A percentile compares a stretch with the other conserved stretches of the same genome.
Conservation (phyloP, 2,888 invertebrate genomes). For the Leucania comma region DNA sequence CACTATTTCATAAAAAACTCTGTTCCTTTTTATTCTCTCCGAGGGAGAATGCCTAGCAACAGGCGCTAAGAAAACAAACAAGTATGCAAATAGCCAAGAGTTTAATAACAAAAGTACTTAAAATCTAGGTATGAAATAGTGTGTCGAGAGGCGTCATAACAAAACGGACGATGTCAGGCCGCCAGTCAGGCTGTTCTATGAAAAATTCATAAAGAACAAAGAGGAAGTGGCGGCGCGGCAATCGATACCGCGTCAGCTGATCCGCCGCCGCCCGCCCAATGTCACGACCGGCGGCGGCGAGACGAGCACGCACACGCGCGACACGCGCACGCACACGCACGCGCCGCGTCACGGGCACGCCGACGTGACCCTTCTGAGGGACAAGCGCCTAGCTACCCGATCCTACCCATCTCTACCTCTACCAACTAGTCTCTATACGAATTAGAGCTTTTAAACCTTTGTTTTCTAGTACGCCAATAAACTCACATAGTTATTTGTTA, state of each 20-base stretch:
- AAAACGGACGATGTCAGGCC: slow-evolving; percentile 67
- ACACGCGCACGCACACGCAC: background rate
- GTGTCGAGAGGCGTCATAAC: slow-evolving; percentile 72
- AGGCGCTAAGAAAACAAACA: slow-evolving; percentile 29
- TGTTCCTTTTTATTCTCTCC: slow-evolving; percentile 10
- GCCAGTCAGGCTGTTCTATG: slow-evolving; percentile 70
- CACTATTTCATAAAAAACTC: slow-evolving; percentile 5
- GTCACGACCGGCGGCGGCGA: slow-evolving; percentile 82
- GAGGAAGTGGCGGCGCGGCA: slow-evolving; percentile 80
- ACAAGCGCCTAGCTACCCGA: slow-evolving; percentile 36
- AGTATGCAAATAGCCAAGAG: slow-evolving; percentile 44
- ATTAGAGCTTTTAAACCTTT: background rate
- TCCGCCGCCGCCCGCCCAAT: slow-evolving; percentile 88
- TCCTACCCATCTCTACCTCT: slow-evolving; percentile 17
- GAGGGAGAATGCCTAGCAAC: background rate
- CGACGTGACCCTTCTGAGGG: slow-evolving; percentile 25
- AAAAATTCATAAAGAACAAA: slow-evolving; percentile 87
- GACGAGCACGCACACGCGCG: slow-evolving; percentile 57
- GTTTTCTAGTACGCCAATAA: slow-evolving; percentile 6
- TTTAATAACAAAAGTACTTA: slow-evolving; percentile 48
- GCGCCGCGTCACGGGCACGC: slow-evolving; percentile 29
- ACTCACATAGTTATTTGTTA: background rate
- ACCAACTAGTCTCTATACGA: background rate
- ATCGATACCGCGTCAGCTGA: slow-evolving; percentile 89
- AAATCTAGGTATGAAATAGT: slow-evolving; percentile 44